phyloP scores from a whole-genome alignment of 2,113 vertebrate species.

The Entelurus aequoreus region DNA sequence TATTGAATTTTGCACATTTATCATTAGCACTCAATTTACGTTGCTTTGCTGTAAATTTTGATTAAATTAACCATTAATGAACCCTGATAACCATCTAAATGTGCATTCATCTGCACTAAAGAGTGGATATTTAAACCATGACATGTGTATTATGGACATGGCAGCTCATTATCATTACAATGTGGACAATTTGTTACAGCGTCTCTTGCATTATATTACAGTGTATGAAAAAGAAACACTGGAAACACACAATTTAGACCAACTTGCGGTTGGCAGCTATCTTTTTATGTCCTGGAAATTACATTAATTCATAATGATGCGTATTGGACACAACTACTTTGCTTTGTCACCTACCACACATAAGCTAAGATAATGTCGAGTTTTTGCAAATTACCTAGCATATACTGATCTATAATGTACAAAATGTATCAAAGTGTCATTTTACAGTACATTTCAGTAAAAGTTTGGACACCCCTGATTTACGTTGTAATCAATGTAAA shows the following conservation, averaged over 20 bases:
- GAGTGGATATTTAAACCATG: conserved; percentile 10
- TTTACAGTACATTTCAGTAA: no score
- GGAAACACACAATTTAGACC: background rate
- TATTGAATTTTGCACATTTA: background rate
- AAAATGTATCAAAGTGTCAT: no score
- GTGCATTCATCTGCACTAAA: conserved; percentile 17
- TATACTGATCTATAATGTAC: no score
- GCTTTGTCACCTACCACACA: no score
- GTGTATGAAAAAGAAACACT: conserved; percentile 7
- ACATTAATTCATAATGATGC: no score
- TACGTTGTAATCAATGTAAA: no score
- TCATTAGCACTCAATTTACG: conserved; percentile 6
- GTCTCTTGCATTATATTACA: conserved; percentile 7
- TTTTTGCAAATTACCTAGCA: no score
- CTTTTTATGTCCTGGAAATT: no score
- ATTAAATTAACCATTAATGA: conserved; percentile 23
- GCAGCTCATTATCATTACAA: conserved; percentile 50
- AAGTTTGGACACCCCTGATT: no score
- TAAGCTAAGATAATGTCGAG: no score
- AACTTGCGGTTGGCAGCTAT: background rate
- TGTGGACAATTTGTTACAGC: conserved; percentile 3
- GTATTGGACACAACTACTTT: no score
- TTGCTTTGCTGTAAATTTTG: conserved; percentile 22
- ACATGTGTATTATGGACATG: conserved; percentile 20
- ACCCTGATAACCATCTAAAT: conserved; percentile 30